Base-by-base conservation (phyloP, 1,140 invertebrate genomes). In the Radopholus similis region DNA sequence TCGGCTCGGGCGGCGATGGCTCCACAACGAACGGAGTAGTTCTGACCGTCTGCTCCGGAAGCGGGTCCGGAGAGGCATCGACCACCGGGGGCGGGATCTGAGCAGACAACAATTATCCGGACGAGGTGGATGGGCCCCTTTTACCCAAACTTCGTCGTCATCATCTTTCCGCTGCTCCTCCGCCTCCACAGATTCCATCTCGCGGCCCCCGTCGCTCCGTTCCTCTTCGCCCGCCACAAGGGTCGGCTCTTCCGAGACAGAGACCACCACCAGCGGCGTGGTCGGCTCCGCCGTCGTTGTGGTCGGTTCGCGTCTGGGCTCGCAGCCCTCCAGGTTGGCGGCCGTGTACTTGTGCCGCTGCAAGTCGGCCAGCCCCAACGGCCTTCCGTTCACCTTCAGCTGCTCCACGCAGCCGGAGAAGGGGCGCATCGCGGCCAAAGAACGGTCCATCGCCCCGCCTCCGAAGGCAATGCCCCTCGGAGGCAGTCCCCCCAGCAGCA, bases 371-470 rank as follows among this genome's bases (percentile, higher is more conserved):
- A 62, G 5, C 18, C 8, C n/a, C 59, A 62, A 26, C 15, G 15
- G 21, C 4, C 49, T 21, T 26, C 59, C 59, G 32, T 62, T 62
- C n/a, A 62, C 18, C 42, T 9, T 21, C 49, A 62, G 30, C 32
- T 62, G 18, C 35, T 49, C 49, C 59, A 62, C 30, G 30, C 59
- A 62, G 4, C 59, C 59, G 21, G 21, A 23, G n/a, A 49, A 62
- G 47, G n/a, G 59, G 59, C 23, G 30, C 18, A 47, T 28, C 40
- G 28, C 21, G 21, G 1, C 32, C 8, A 1, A 62, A 4, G 11
- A 18, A 8, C 2, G 34, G 2, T 47, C 4, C 32, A 62, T 62
- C 47, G 23, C 11, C 21, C 23, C 49, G 18, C n/a, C n/a, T n/a
- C n/a, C n/a, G n/a, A n/a, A n/a, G 26, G 28, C 59, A 47, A 5